Evolutionary conservation across 2,888 invertebrate genomes (phyloP), one percentile per base, ranked within the genome.

Genomic region (Chydorus sphaericus): DNA sequence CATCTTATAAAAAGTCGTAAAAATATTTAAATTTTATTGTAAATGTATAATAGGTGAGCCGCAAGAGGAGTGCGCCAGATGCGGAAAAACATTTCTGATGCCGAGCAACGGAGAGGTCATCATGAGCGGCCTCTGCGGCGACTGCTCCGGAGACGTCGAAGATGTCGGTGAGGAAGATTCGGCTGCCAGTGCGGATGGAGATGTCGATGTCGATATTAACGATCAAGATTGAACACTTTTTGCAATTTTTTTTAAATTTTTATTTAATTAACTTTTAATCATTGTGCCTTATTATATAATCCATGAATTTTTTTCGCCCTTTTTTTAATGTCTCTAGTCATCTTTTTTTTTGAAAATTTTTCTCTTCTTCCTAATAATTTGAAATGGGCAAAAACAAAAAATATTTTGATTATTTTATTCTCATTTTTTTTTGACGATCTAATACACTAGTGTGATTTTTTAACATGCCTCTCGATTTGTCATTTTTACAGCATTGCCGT

Each of bases 11-110:
- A 33, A 14, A 33, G 14, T n/a, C n/a, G n/a, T n/a, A n/a, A n/a
- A n/a, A n/a, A n/a, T n/a, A n/a, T n/a, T n/a, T n/a, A n/a, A 51
- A 33, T 14, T 33, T n/a, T 33, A 20, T 20, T 14, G 20, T n/a
- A 31, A n/a, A 2, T 8, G 14, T 60, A 39, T 65, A 66, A 23
- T 67, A 78, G 79, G 77, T 59, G 77, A 78, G 64, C 74, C 75
- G 3, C 77, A 77, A 66, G 77, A 77, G 64, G 77, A 77, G 65
- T 78, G 79, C 65, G 70, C 73, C 55, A 69, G 75, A 52, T 78
- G 78, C 65, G 76, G 77, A 39, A 78, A 78, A 66, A 71, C 72
- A 61, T 77, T 72, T 65, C 64, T 74, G 58, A 48, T 55, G 33
- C 14, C 16, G 23, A 48, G 33, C 55, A 48, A 30, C 31, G 28